Conservation (phyloP, 1,140 invertebrate genomes). For the Adoxophyes honmai region DNA sequence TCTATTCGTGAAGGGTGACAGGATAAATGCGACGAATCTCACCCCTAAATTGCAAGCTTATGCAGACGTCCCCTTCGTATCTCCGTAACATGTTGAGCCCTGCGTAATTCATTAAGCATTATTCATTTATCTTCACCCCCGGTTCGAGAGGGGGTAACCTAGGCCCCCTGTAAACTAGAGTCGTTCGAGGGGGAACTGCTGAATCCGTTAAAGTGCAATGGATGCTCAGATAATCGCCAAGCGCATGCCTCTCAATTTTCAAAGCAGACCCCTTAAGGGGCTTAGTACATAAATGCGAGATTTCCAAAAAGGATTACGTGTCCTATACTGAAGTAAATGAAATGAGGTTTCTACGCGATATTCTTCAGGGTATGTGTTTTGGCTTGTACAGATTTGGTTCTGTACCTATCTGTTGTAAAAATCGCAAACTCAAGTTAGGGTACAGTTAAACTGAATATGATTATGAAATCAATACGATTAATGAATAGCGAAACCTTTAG, state of each 20-base stretch:
- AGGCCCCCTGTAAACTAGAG: conserved; percentile 9
- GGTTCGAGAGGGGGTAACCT: conserved; percentile 17
- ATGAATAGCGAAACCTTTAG: too few relatives aligned
- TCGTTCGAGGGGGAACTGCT: background rate
- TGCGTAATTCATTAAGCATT: conserved; percentile 23
- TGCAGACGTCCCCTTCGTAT: conserved; percentile 13
- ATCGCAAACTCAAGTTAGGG: too few relatives aligned
- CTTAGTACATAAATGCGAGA: too few relatives aligned
- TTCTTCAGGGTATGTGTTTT: too few relatives aligned
- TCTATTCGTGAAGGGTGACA: conserved; percentile 19
- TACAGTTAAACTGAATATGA: too few relatives aligned
- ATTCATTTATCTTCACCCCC: conserved; percentile 16
- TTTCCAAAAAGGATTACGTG: too few relatives aligned
- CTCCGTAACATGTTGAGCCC: conserved; percentile 12
- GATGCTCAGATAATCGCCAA: conserved; percentile 19
- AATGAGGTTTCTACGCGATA: too few relatives aligned
- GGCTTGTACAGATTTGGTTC: too few relatives aligned
- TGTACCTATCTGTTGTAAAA: too few relatives aligned
- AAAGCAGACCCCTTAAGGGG: too few relatives aligned
- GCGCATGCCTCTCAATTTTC: conserved; percentile 9
- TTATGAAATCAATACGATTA: too few relatives aligned
- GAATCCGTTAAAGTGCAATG: conserved; percentile 20
- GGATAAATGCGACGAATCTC: conserved; percentile 11
- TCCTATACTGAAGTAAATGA: too few relatives aligned
- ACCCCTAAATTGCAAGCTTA: conserved; percentile 18